Percentiles rank a stretch among this genome's conserved stretches.
phyloP scores from a whole-genome alignment of 2,797 vertebrate genomes.

The Acipenser transmontanus region DNA sequence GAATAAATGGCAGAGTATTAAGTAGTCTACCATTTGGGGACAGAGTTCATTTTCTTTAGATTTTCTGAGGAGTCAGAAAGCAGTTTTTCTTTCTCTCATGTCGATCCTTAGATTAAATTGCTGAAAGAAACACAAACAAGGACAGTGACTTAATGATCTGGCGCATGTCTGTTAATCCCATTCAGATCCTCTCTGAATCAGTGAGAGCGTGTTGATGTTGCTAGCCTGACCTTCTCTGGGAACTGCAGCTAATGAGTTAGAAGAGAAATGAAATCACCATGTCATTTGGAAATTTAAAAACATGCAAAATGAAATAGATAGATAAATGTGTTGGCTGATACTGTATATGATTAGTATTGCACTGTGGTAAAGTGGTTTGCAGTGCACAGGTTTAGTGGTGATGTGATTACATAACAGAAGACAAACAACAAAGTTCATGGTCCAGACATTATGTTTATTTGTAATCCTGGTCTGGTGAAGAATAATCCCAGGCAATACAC shows the following conservation, averaged over 20 bases:
- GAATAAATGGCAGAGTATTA: background rate
- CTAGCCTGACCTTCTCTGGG: background rate
- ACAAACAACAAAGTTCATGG: no score
- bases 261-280: background rate
- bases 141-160: constrained; percentile 3
- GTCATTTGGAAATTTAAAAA: background rate
- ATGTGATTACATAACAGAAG: no score
- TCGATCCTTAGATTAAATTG: background rate
- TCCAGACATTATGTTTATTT: no score
- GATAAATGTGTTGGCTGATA: background rate
- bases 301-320: background rate
- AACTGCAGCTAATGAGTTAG: constrained; percentile 2
- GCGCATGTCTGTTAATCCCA: background rate
- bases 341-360: background rate
- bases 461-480: no score
- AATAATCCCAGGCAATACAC: no score
- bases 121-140: background rate
- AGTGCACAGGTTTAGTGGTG: no score
- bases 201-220: background rate
- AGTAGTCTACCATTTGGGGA: background rate
- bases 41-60: background rate
- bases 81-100: background rate
- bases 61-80: background rate
- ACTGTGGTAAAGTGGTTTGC: no score
- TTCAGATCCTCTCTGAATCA: background rate